A percentile compares a stretch with the other conserved stretches of the same genome.
Conservation (phyloP, 2,888 invertebrate genomes). For the Athetis lepigone region DNA sequence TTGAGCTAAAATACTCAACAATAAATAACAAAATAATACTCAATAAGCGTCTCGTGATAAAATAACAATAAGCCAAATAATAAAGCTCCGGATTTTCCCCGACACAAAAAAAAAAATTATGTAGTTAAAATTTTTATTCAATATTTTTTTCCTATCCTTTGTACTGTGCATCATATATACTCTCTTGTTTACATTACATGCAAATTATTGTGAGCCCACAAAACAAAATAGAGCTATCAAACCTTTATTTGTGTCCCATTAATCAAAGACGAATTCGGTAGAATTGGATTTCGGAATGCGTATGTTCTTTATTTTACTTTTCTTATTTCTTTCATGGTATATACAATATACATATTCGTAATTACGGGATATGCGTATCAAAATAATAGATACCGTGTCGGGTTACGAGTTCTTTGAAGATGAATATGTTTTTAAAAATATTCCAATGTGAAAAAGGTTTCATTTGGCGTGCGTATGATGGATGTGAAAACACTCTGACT, state of each 20-base stretch:
- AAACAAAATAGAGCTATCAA: conserved; percentile 38
- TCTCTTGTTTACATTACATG: conserved; percentile 50
- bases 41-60: too few relatives aligned
- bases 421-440: conserved; percentile 37
- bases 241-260: conserved; percentile 56
- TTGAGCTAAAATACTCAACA: too few relatives aligned
- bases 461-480: conserved; percentile 9
- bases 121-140: too few relatives aligned
- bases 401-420: conserved; percentile 40
- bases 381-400: conserved; percentile 52
- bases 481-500: conserved; percentile 15
- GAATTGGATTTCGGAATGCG: conserved; percentile 51
- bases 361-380: conserved; percentile 59
- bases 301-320: conserved; percentile 52
- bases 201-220: conserved; percentile 45
- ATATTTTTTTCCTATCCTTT: conserved; percentile 37
- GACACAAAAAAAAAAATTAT: too few relatives aligned
- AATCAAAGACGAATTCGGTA: conserved; percentile 67
- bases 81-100: too few relatives aligned
- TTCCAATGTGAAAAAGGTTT: conserved; percentile 30
- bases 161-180: conserved; percentile 24
- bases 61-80: too few relatives aligned
- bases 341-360: conserved; percentile 52
- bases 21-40: too few relatives aligned
- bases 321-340: conserved; percentile 37